Percentiles rank a stretch among this genome's conserved stretches.
These are phyloP conservation scores for Gyrodactylus salaris DNA, from an alignment of 1,140 invertebrate species.

Conservation along the genomic window DNA sequence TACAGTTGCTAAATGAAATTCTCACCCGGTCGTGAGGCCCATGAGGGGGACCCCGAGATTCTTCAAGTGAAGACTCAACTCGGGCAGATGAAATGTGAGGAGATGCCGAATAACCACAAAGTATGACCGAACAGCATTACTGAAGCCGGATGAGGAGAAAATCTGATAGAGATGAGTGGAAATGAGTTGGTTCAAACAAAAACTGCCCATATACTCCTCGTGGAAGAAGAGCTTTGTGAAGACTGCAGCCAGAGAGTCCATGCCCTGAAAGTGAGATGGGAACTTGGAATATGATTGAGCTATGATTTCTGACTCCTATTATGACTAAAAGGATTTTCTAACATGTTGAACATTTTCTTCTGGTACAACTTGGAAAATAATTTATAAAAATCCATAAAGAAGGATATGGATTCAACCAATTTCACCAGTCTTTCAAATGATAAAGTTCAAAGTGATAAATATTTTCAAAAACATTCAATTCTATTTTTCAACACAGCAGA, in stretches of 20 bases:
- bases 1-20: neutral
- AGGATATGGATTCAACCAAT: too few relatives aligned
- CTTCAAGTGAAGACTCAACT: neutral
- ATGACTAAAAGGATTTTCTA: too few relatives aligned
- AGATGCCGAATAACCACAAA: neutral
- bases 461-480: too few relatives aligned
- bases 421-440: too few relatives aligned
- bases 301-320: too few relatives aligned
- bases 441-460: too few relatives aligned
- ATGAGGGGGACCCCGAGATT: neutral
- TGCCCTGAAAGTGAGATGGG: too few relatives aligned
- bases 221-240: neutral
- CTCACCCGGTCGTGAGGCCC: neutral
- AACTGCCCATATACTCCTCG: neutral
- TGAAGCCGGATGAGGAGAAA: neutral
- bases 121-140: neutral
- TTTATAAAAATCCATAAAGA: too few relatives aligned
- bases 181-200: neutral
- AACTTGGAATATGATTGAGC: too few relatives aligned
- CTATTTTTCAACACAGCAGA: too few relatives aligned
- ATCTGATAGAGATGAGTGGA: neutral
- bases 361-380: too few relatives aligned
- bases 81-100: neutral
- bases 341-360: too few relatives aligned
- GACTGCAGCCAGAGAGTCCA: slow-evolving; percentile 1